phyloP scores from a whole-genome alignment of 2,888 invertebrate species.

The Harpalus rubripes region DNA sequence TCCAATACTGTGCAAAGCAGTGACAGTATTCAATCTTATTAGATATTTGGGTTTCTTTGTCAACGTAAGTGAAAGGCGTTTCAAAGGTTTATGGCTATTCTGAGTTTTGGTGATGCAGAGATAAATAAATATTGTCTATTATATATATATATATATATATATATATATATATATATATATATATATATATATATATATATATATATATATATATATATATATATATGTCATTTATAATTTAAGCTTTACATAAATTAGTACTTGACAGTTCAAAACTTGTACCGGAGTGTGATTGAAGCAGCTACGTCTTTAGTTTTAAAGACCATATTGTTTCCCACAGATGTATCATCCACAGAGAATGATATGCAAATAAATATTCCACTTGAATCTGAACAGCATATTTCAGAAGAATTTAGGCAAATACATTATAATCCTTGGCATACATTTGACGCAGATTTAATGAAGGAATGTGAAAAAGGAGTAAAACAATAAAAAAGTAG shows the following conservation, averaged over 20 bases:
- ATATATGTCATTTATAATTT: too few relatives aligned
- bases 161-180: too few relatives aligned
- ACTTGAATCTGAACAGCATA: background rate
- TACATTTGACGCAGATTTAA: background rate
- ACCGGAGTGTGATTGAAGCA: background rate
- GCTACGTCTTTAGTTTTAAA: background rate
- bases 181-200: too few relatives aligned
- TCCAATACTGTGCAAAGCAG: too few relatives aligned
- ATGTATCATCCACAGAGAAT: background rate
- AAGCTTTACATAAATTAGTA: slow-evolving; percentile 7
- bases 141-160: too few relatives aligned
- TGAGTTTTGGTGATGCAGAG: too few relatives aligned
- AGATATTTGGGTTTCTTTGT: too few relatives aligned
- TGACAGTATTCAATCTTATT: too few relatives aligned
- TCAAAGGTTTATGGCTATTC: too few relatives aligned
- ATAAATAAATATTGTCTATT: too few relatives aligned
- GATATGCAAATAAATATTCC: background rate
- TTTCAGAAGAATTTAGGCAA: slow-evolving; percentile 21
- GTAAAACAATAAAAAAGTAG: slow-evolving; percentile 15
- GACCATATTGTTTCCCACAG: background rate
- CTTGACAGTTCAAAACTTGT: slow-evolving; percentile 8
- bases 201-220: too few relatives aligned
- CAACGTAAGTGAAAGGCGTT: too few relatives aligned
- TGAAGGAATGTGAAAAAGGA: background rate
- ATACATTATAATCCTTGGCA: background rate